These are phyloP conservation scores for Onthophagus taurus DNA, from an alignment of 1,140 invertebrate genomes.

Conservation along the genomic window DNA sequence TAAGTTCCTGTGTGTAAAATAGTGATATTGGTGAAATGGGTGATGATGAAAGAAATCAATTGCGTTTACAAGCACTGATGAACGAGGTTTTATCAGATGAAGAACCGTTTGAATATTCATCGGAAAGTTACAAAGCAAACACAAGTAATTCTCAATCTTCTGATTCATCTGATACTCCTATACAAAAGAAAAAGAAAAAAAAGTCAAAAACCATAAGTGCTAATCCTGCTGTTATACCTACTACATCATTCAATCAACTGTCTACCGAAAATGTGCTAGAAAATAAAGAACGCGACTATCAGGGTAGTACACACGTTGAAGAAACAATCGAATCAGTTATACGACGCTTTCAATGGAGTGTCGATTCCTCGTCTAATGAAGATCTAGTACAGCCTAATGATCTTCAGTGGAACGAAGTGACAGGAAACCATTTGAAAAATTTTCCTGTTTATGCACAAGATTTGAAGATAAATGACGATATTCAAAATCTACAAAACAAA, in stretches of 20 bases:
- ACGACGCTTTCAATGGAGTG: background rate
- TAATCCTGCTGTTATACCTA: background rate
- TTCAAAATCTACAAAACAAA: background rate
- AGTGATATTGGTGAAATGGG: background rate
- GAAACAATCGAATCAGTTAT: background rate
- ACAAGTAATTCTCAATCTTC: background rate
- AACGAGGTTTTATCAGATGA: slow-evolving; percentile 7
- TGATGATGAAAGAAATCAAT: background rate
- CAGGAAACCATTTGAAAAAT: too few species aligned
- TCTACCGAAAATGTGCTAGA: too few species aligned
- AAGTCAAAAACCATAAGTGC: background rate
- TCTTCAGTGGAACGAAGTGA: too few species aligned
- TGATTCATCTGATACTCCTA: slow-evolving; percentile 5
- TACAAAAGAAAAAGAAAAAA: too few species aligned
- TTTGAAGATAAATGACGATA: background rate
- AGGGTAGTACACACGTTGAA: background rate
- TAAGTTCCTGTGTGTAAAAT: background rate
- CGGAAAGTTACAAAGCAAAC: slow-evolving; percentile 7
- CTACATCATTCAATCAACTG: too few species aligned
- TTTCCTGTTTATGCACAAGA: background rate
- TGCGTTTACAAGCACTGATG: slow-evolving; percentile 7
- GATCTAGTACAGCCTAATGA: too few species aligned
- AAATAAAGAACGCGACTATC: background rate
- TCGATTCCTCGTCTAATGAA: background rate
- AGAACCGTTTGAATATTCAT: slow-evolving; percentile 6